Evolutionary conservation across 2,113 vertebrate species (phyloP), one percentile per base, ranked within the genome.

Genomic region (Tiliqua scincoides): DNA sequence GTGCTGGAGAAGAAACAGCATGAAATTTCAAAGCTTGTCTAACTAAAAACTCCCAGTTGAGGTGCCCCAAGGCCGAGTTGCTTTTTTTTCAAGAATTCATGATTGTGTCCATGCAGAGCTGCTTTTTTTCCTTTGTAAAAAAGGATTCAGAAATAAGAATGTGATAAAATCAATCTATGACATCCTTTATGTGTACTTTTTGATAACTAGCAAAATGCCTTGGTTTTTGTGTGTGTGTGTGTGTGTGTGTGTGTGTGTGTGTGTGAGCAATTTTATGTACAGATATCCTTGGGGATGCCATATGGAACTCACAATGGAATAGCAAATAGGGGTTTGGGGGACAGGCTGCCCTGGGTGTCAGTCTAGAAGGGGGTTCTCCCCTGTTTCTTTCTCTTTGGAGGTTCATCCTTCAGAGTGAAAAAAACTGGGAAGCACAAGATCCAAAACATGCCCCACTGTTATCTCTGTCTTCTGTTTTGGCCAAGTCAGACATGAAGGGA

Each of bases 21-120:
- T 88, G 52, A 68, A 21, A 27, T 61, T 86, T 84, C 75, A 90
- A 82, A 71, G 76, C 78, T 70, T 83, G n/a, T 74, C 18, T 83
- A 59, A 25, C 67, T 48, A 21, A 85, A 65, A 89, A 40, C 27
- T 86, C 27, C 43, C 20, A 62, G 3, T 43, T 91, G 32, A 78
- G 73, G 70, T 30, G 35, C 52, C 43, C 73, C 15, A 32, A 86
- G 79, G 57, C 3, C 8, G 2, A 27, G 17, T 9, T 52, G 11
- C 27, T 88, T 54, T 67, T 27, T 20, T 57, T 37, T 17, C 32
- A 72, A 85, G 88, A 78, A 14, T 25, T 5, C n/a, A n/a, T n/a
- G n/a, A n/a, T n/a, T n/a, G n/a, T n/a, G n/a, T n/a, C n/a, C n/a
- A n/a, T n/a, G n/a, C n/a, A n/a, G n/a, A n/a, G n/a, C n/a, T n/a